These are phyloP conservation scores for Dendrocopos noguchii DNA, from an alignment of 2,113 vertebrate species.

Conservation along the genomic window DNA sequence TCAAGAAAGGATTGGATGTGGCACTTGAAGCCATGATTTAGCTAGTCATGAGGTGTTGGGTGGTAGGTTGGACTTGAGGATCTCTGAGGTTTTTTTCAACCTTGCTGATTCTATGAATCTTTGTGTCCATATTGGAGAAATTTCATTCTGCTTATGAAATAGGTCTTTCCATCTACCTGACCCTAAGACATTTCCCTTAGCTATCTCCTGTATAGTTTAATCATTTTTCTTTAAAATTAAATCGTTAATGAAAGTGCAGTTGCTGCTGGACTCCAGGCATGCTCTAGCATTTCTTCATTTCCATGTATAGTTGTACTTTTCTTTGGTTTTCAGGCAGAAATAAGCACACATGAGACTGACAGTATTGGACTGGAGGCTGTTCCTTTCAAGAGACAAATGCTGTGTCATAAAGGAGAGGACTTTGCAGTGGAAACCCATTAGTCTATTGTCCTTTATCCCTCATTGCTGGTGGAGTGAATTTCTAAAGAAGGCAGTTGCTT, in stretches of 20 bases:
- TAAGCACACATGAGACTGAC: background rate
- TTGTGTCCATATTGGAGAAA: background rate
- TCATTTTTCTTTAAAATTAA: background rate
- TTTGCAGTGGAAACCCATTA: rapidly evolving
- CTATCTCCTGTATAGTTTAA: background rate
- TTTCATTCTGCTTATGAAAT: background rate
- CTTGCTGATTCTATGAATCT: background rate
- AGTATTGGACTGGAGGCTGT: background rate
- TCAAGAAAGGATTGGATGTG: too few species aligned
- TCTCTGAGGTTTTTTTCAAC: too few species aligned
- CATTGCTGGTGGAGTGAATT: background rate
- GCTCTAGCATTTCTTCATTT: background rate
- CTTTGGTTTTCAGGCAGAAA: background rate
- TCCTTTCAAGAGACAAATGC: background rate
- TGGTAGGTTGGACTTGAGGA: too few species aligned
- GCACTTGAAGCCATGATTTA: too few species aligned
- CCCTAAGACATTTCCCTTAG: background rate
- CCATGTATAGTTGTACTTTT: background rate
- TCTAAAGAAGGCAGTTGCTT: background rate
- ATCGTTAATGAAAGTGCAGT: background rate
- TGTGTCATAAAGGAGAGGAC: background rate
- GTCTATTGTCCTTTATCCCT: background rate
- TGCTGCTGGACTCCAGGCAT: background rate
- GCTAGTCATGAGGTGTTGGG: too few species aligned
- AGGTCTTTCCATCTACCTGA: background rate